Evolutionary conservation across 2,888 invertebrate genomes (phyloP), one percentile per base, ranked within the genome.

Genomic region (Machimus rusticus): DNA sequence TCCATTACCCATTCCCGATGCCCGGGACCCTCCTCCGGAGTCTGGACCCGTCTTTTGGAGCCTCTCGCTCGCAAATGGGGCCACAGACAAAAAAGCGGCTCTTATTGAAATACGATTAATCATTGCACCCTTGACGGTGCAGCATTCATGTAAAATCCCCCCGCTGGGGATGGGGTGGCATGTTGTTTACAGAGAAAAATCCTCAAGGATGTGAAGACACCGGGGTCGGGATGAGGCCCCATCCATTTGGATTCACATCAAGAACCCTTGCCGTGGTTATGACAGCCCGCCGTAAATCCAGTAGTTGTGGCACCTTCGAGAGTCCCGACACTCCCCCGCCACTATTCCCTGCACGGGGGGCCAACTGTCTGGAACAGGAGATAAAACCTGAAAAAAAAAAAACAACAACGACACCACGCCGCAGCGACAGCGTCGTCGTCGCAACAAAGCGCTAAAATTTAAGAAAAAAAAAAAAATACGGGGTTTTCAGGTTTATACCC

Each of bases 31-130:
- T 0, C 43, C 43, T 46, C 43, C 43, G n/a, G n/a, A n/a, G n/a
- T 46, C 43, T 46, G 43, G 57, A n/a, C 23, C 23, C 78, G 19
- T 43, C n/a, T 78, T 81, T 31, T 51, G 16, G 34, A 43, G 51
- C 5, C 3, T 74, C 37, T 39, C 28, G 16, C 34, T 39, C 43
- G 16, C 34, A 46, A 78, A 78, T 78, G 78, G 43, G 66, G 66
- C 76, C 31, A 23, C 78, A 81, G 28, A 55, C 34, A 81, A 55
- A 81, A 81, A 81, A 55, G 34, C 12, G 39, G 66, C 66, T 84
- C 84, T 84, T 84, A 84, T 84, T 84, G 84, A 66, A 84, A 84
- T 19, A 57, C 86, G 76, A 88, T 88, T 88, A 86, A 88, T 88
- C 88, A 88, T 82, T 88, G 74, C 88, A 82, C 55, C 66, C 86